Evolutionary conservation across 2,888 invertebrate genomes (phyloP), one percentile per base, ranked within the genome.

Genomic region (Leptinotarsa rubiginosa): DNA sequence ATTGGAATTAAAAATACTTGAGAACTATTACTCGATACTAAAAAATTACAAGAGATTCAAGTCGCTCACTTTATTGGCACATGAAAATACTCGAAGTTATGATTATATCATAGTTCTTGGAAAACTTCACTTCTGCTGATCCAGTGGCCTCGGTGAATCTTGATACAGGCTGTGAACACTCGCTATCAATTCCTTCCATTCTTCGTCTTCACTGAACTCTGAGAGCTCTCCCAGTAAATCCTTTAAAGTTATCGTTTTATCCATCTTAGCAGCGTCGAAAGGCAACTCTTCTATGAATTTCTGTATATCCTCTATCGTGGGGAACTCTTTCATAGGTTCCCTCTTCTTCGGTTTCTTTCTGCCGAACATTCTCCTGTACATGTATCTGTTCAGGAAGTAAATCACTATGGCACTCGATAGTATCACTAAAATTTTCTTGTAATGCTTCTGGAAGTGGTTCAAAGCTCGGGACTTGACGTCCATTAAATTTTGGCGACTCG

Each of bases 121-220:
- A 12, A 22, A 56, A 22, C 18, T 10, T 62, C n/a, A 62, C 7
- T 62, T 62, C 62, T n/a, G 62, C 5, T 2, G 62, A 2, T 41
- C 62, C 62, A 31, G 15, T 18, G 25, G 62, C 12, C 65, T 73
- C 20, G 90, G 84, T 93, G 92, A 86, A 90, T 91, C 80, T 52
- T 82, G 75, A 74, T 84, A 84, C 72, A 85, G 78, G 20, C 77
- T 80, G 65, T 84, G 83, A n/a, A 85, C 83, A 72, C 83, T 84
- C 20, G 81, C 81, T 41, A 85, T 85, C 49, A 85, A 74, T 62
- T 83, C 83, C 73, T 83, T 84, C 85, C 85, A 85, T 31, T 85
- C 85, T 54, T 85, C 85, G 70, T 85, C 84, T 18, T 85, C 84
- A 73, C 83, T 84, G 52, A 84, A 82, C 69, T 85, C 84, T 18